phyloP scores from a whole-genome alignment of 2,888 invertebrate genomes.

The Carterocephalus palaemon region DNA sequence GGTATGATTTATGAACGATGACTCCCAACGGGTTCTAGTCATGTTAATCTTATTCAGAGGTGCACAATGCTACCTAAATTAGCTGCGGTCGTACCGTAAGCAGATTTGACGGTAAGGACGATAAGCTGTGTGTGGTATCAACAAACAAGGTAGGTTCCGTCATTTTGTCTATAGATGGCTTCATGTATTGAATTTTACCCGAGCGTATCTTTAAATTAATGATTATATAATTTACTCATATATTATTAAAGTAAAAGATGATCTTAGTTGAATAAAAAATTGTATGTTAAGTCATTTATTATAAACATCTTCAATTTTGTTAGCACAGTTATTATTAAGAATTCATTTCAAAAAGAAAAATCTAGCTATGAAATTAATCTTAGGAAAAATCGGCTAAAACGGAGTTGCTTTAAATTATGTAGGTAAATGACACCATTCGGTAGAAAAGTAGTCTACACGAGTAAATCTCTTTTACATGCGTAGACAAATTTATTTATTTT shows the following conservation, averaged over 20 bases:
- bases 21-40: constrained; percentile 75
- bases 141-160: constrained; percentile 57
- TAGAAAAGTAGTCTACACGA: constrained; percentile 4
- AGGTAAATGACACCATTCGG: constrained; percentile 2
- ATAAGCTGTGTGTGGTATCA: constrained; percentile 52
- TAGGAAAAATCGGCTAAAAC: too few species aligned
- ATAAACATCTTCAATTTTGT: too few species aligned
- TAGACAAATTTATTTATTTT: constrained; percentile 15
- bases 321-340: too few species aligned
- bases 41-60: constrained; percentile 76
- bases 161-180: constrained; percentile 6
- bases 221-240: constrained; percentile 7
- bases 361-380: too few species aligned
- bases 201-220: constrained; percentile 16
- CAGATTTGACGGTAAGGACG: constrained; percentile 42
- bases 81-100: constrained; percentile 67
- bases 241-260: too few species aligned
- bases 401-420: too few species aligned
- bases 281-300: too few species aligned
- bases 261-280: too few species aligned
- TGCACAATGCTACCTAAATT: constrained; percentile 79
- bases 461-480: constrained; percentile 12
- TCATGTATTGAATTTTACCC: background rate
- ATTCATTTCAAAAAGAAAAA: too few species aligned
- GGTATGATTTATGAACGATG: constrained; percentile 78